Conservation (phyloP, 2,113 vertebrate genomes). For the Mesocricetus auratus region DNA sequence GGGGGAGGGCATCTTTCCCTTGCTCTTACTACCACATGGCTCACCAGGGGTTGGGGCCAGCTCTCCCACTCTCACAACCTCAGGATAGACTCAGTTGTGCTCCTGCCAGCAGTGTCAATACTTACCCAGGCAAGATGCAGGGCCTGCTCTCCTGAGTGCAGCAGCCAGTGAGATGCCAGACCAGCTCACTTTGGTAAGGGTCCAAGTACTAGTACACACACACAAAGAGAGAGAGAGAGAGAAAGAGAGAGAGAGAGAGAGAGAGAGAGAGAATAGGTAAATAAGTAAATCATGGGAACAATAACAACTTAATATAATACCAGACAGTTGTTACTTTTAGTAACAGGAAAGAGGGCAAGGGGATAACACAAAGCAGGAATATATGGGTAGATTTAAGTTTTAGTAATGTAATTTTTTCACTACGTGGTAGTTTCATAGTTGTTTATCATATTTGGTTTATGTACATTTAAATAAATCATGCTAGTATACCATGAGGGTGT, state of each 20-base stretch:
- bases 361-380: background rate
- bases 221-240: background rate
- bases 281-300: background rate
- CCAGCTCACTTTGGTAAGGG: background rate
- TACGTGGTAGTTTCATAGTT: background rate
- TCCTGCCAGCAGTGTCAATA: background rate
- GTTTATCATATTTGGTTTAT: slow-evolving; percentile 2
- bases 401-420: background rate
- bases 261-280: background rate
- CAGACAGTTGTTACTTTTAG: background rate
- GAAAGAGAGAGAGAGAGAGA: background rate
- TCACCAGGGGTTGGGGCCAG: background rate
- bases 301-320: background rate
- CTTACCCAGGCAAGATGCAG: background rate
- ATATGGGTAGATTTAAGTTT: background rate
- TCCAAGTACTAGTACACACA: background rate
- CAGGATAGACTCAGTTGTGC: background rate
- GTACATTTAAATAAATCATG: background rate
- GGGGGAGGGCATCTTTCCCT: background rate
- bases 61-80: background rate
- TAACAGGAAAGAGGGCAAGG: background rate
- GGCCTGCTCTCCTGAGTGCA: background rate
- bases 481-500: background rate
- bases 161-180: background rate
- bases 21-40: background rate